Base-by-base conservation (phyloP, 2,797 vertebrate species). In the Catharus ustulatus region DNA sequence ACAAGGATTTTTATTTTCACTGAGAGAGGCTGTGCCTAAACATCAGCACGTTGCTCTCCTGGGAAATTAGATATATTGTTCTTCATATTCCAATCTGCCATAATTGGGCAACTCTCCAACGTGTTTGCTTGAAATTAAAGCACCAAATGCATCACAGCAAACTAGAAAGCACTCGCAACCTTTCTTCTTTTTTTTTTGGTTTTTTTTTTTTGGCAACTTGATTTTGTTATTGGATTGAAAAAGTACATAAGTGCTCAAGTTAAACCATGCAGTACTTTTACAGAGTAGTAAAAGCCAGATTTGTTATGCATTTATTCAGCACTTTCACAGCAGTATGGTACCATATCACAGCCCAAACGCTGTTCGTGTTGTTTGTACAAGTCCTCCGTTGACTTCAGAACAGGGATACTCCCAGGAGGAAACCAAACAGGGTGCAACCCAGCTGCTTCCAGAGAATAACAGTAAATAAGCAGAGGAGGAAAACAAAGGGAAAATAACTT, bases 281-380 rank as follows among this genome's bases (percentile, higher is more conserved):
- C 52, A 77, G 77, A 23, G 64, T 64, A 45, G 71, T 67, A 77
- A 38, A 69, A 94, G 68, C 1, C 6, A 59, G 76, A 83, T 89
- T 89, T 85, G 80, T 87, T 94, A 88, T 80, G 91, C 63, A 77
- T 95, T 93, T 89, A 91, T 94, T 75, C 87, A 48, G 78, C 38
- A 57, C 76, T 90, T 78, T 36, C 32, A 30, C 32, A 49, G 89
- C 59, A 89, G 52, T 3, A 0, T 23, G 24, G 51, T 48, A 26
- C 42, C 49, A 3, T 18, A 87, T 78, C 93, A 79, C 59, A 94
- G 91, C 38, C 59, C 82, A 29, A 84, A 51, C 0, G 2, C 85
- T 52, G 87, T 49, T 89, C 0, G 0, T 10, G 34, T 2, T 71
- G 69, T 71, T 90, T 66, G 80, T 72, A 75, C 89, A 84, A 92